Evolutionary conservation across 2,888 invertebrate genomes (phyloP).

Genomic region (Acleris emargana): DNA sequence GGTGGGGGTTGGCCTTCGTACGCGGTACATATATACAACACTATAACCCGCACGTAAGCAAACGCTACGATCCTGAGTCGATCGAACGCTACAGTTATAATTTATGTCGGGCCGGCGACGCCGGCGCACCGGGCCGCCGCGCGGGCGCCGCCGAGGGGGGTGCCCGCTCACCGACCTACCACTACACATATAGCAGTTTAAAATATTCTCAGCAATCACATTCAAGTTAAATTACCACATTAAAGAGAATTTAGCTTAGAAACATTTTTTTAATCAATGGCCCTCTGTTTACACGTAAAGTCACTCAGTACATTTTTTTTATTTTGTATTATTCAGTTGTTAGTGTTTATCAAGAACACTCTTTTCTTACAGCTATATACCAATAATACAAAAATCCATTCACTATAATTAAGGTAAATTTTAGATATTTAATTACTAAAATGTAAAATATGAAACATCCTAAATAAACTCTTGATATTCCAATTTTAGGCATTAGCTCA

Average conservation of each 20-base stretch:
- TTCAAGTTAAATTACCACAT: conserved; percentile 80
- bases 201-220: conserved; percentile 82
- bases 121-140: too few species aligned
- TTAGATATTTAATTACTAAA: conserved; percentile 84
- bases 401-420: conserved; percentile 84
- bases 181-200: conserved; percentile 78
- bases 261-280: conserved; percentile 79
- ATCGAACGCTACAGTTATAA: conserved; percentile 2
- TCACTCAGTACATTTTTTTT: conserved; percentile 82
- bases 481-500: conserved; percentile 83
- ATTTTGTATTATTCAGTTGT: conserved; percentile 81
- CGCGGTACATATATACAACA: conserved; percentile 52
- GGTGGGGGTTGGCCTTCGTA: conserved; percentile 70
- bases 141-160: background rate
- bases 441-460: conserved; percentile 84
- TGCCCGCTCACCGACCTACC: conserved; percentile 67
- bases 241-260: conserved; percentile 80
- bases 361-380: conserved; percentile 82
- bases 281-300: conserved; percentile 84
- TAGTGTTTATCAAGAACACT: conserved; percentile 81
- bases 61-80: conserved; percentile 17
- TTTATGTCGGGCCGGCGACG: background rate
- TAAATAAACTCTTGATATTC: conserved; percentile 84
- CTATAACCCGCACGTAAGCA: conserved; percentile 6
- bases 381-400: conserved; percentile 84